Evolutionary conservation across 2,888 invertebrate genomes (phyloP), one percentile per base, ranked within the genome.

Genomic region (Callyntrura sp.): DNA sequence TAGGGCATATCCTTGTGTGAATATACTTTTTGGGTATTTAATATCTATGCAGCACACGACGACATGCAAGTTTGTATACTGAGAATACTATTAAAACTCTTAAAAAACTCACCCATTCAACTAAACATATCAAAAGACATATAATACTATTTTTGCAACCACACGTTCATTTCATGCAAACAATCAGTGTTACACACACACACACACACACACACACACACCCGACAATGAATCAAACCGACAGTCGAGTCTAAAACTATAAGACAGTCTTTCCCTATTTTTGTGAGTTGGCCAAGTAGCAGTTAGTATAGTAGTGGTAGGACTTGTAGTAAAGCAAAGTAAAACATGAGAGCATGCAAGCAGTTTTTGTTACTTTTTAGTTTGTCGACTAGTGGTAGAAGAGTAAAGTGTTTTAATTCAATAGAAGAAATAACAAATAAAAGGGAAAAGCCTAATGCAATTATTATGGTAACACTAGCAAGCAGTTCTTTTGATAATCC

Each of bases 121-220:
- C 70, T n/a, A 14, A 4, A 43, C 70, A 73, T 4, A 43, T 14
- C 17, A 17, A 6, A 17, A 17, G 1, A 6, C 6, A 57, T 17
- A 57, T 57, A 3, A 60, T 23, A 65, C 65, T 2, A 45, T 17
- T 17, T 8, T 48, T 25, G 25, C 25, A 51, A 25, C 43, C 76
- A 81, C 43, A 23, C 23, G 12, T 35, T 28, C 48, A 51, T 51
- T 51, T 48, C 62, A 20, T 57, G 57, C 57, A 85, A 76, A 62
- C 78, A 85, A 76, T 78, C 78, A 85, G 76, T 62, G 81, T 85
- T 57, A 85, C 78, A 85, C 57, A 70, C 25, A 51, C 45, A 35
- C 35, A 35, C 35, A 35, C 35, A 35, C 20, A 85, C 57, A 70
- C 25, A 51, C 45, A 35, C 35, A 35, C 35, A 35, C 35, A 35